These are phyloP conservation scores for Hycleus cichorii DNA, from an alignment of 1,140 invertebrate species.

Conservation along the genomic window DNA sequence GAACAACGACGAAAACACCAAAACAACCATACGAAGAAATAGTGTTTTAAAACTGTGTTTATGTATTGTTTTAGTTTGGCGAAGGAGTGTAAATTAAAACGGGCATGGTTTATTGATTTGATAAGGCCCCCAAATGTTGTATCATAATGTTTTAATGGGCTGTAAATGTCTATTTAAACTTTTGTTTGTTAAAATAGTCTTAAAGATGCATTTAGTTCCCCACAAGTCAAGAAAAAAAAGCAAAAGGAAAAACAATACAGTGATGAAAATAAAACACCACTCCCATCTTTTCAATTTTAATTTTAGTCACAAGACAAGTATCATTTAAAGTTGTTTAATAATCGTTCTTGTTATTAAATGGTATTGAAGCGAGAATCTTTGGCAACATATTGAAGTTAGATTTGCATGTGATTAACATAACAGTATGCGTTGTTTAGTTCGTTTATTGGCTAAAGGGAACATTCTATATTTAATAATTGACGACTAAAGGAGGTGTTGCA, in stretches of 20 bases:
- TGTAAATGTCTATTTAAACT: constrained; percentile 17
- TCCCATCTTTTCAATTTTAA: too few species aligned
- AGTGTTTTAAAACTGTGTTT: constrained; percentile 20
- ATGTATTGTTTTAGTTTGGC: constrained; percentile 12
- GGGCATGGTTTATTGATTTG: constrained; percentile 29
- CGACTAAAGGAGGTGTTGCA: constrained; percentile 25
- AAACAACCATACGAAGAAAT: constrained; percentile 10
- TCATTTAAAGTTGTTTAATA: too few species aligned
- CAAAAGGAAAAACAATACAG: background rate
- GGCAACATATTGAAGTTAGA: constrained; percentile 24
- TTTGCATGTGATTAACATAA: constrained; percentile 26
- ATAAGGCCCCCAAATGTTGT: constrained; percentile 23
- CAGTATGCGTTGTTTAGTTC: constrained; percentile 9
- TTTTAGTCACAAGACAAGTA: too few species aligned
- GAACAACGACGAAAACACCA: constrained; percentile 18
- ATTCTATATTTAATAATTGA: constrained; percentile 28
- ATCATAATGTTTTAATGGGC: constrained; percentile 27
- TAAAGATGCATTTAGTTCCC: background rate
- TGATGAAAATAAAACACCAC: too few species aligned
- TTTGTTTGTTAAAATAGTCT: constrained; percentile 12
- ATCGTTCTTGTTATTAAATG: too few species aligned
- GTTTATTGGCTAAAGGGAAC: constrained; percentile 22
- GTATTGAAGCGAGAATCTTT: too few species aligned
- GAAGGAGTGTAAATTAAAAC: constrained; percentile 30
- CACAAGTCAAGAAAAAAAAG: constrained; percentile 6